Evolutionary conservation across 2,888 invertebrate species (phyloP), one percentile per base, ranked within the genome.

Genomic region (Melanostoma scalare): DNA sequence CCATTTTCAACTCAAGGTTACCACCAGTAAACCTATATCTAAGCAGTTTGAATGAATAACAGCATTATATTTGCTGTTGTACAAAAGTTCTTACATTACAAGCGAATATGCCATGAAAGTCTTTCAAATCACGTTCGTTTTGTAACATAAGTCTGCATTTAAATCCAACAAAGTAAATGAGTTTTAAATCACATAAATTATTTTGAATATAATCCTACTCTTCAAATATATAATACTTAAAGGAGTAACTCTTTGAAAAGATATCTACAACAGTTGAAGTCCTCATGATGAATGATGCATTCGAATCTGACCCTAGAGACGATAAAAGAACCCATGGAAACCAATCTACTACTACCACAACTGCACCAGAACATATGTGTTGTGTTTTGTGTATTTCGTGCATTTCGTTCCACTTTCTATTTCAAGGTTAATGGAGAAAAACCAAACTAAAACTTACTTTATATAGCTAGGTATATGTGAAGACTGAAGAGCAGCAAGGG

Each of bases 371-470:
- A 31, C 56, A 10, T 40, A 44, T 53, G 36, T 52, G n/a, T 53
- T 38, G 10, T 77, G 44, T 52, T 20, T 20, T 20, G 53, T 52
- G 40, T 75, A 60, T 20, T 20, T 20, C 20, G 20, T 20, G 67
- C 44, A 46, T 73, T 73, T 73, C 58, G 82, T 77, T 82, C 82
- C 68, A 78, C 82, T 82, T 82, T 82, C 82, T 52, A 77, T 82
- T 82, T 77, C 82, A 82, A 82, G 82, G 82, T 78, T 82, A 82
- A 73, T 69, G 56, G 53, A 53, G 52, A 74, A 69, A 77, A 38
- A 73, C 63, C 44, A 50, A 77, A 72, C 61, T 68, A 48, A 77
- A 72, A 61, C 58, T 36, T 33, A 71, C 20, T 20, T 20, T 20
- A 20, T 20, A 20, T 20, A 20, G 20, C 20, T 20, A 68, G 60